phyloP scores from a whole-genome alignment of 2,888 invertebrate genomes.

The Cephalotes varians region DNA sequence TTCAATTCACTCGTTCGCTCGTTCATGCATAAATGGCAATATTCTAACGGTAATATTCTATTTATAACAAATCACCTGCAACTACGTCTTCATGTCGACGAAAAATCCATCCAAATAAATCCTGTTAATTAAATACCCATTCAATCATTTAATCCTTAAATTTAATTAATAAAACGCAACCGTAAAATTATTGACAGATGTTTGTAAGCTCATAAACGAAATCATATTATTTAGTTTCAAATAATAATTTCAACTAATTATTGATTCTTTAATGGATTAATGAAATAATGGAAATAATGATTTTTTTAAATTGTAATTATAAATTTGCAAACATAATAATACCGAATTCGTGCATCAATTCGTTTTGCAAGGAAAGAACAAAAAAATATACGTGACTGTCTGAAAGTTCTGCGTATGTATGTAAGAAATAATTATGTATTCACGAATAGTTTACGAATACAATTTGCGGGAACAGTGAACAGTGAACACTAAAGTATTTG shows the following conservation, averaged over 20 bases:
- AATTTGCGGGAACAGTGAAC: constrained; percentile 18
- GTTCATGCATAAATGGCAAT: background rate
- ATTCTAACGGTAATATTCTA: constrained; percentile 19
- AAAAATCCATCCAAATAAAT: constrained; percentile 37
- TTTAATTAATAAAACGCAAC: background rate
- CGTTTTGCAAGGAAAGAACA: background rate
- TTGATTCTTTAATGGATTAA: background rate
- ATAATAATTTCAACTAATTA: constrained; percentile 11
- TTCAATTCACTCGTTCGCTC: background rate
- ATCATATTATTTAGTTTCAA: constrained; percentile 15
- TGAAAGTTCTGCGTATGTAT: background rate
- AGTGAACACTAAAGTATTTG: constrained; percentile 50
- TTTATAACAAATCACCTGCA: constrained; percentile 23
- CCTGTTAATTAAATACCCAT: constrained; percentile 11
- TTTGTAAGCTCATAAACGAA: background rate
- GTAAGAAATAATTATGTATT: constrained; percentile 32
- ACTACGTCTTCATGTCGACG: background rate
- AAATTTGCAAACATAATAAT: background rate
- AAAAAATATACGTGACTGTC: background rate
- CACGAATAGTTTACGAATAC: constrained; percentile 23
- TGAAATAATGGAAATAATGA: background rate
- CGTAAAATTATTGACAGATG: background rate
- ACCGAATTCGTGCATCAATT: background rate
- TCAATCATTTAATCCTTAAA: constrained; percentile 22
- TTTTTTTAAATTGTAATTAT: background rate